Conservation (phyloP, 2,888 invertebrate genomes). For the Tetragonula carbonaria region DNA sequence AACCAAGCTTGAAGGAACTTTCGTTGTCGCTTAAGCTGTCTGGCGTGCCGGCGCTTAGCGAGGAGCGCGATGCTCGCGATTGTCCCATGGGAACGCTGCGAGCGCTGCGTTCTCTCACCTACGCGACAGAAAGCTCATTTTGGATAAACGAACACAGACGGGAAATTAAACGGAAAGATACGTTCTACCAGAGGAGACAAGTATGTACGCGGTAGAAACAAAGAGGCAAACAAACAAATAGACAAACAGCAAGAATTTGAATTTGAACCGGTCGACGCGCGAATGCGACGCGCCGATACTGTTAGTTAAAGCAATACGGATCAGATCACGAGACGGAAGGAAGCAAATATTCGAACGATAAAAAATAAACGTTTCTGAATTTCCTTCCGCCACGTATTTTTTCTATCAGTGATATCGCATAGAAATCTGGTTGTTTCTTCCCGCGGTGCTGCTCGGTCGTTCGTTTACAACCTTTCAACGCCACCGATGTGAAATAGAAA, state of each 20-base stretch:
- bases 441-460: slow-evolving; percentile 48
- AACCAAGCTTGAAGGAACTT: slow-evolving; percentile 88
- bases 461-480: slow-evolving; percentile 48
- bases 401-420: background rate
- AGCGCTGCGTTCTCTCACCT: slow-evolving; percentile 97
- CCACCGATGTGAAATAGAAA: slow-evolving; percentile 44
- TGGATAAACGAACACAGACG: slow-evolving; percentile 4
- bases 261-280: slow-evolving; percentile 27
- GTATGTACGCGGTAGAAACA: slow-evolving; percentile 20
- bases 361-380: background rate
- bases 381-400: background rate
- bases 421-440: background rate
- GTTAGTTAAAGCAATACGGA: slow-evolving; percentile 11
- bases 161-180: background rate
- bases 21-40: slow-evolving; percentile 96
- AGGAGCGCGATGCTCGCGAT: slow-evolving; percentile 90
- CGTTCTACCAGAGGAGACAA: slow-evolving; percentile 14
- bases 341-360: background rate
- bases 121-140: slow-evolving; percentile 63
- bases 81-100: slow-evolving; percentile 95
- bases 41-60: slow-evolving; percentile 93
- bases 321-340: background rate
- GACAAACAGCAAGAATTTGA: slow-evolving; percentile 23
- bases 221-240: slow-evolving; percentile 32
- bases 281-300: slow-evolving; percentile 18